Evolutionary conservation across 2,797 vertebrate species (phyloP), one percentile per base, ranked within the genome.

Genomic region (Lagodon rhomboides): DNA sequence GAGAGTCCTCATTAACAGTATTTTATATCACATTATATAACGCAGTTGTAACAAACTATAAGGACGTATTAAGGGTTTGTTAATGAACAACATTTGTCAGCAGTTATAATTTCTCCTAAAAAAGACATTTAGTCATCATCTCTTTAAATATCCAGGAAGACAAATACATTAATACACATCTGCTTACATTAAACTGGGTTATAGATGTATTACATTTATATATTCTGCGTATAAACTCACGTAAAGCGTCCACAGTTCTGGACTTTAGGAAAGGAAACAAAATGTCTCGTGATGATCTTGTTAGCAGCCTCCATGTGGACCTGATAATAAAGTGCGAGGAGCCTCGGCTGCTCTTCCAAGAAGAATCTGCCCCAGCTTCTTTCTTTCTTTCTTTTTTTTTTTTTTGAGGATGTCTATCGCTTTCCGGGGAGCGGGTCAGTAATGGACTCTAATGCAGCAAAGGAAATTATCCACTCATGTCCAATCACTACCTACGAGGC

Each of bases 391-490:
- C 27, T 58, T 54, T 64, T 1, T 54, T 53, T 64, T 63, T 44
- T 66, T 71, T 68, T 76, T 74, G 85, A 92, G 87, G 87, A 91
- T 86, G 87, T 90, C 87, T 90, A 84, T 87, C 76, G 43, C 86
- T 92, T 93, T 90, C 93, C 88, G 89, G 91, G 83, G 91, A 90
- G 86, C 84, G 75, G 80, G 63, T 67, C 85, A 90, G 91, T 94
- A 94, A 94, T 94, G 92, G 90, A 89, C 90, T 88, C 92, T 93
- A 93, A 93, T 93, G 93, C 91, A 94, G 87, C 91, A 88, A 91
- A 94, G 90, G 91, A 93, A 93, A 93, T 92, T 71, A 93, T 91
- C 92, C 92, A 92, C 94, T 93, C 91, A 90, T 72, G 92, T 92
- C 91, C 90, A 93, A 92, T 91, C 92, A 91, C 80, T 92, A 93